Evolutionary conservation across 2,113 vertebrate species (phyloP).

Genomic region (Mobula birostris): DNA sequence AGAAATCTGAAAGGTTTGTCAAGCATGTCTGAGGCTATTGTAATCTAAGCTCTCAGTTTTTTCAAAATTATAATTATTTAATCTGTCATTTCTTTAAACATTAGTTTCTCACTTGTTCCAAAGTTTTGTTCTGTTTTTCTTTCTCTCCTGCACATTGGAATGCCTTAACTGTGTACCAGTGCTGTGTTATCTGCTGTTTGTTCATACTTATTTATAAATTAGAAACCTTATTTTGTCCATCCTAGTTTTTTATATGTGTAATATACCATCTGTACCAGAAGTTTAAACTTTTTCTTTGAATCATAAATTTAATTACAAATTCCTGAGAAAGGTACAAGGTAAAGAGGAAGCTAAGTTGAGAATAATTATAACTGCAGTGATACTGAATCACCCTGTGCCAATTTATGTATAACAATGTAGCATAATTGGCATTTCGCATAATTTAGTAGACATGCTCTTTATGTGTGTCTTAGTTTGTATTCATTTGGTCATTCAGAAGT

Average conservation of each 20-base stretch:
- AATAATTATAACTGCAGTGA: neutral
- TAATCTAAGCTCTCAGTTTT: neutral
- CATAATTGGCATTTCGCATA: neutral
- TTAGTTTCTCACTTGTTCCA: neutral
- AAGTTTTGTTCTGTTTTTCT: neutral
- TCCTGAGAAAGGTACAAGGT: neutral
- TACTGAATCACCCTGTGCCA: neutral
- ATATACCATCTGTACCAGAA: neutral
- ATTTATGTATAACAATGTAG: neutral
- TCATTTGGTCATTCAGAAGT: neutral
- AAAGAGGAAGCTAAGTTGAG: neutral
- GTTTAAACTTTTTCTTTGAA: neutral
- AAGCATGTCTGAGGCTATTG: neutral
- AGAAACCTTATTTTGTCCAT: neutral
- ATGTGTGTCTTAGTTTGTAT: neutral
- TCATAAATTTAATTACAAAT: neutral
- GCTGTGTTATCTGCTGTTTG: neutral
- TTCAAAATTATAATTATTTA: neutral
- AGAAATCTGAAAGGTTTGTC: neutral
- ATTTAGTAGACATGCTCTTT: neutral
- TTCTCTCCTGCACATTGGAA: neutral
- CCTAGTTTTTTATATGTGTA: neutral
- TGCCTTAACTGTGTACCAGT: neutral
- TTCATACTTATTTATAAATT: neutral
- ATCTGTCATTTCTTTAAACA: neutral